phyloP scores from a whole-genome alignment of 2,113 vertebrate species.

The Marcusenius ussheri region DNA sequence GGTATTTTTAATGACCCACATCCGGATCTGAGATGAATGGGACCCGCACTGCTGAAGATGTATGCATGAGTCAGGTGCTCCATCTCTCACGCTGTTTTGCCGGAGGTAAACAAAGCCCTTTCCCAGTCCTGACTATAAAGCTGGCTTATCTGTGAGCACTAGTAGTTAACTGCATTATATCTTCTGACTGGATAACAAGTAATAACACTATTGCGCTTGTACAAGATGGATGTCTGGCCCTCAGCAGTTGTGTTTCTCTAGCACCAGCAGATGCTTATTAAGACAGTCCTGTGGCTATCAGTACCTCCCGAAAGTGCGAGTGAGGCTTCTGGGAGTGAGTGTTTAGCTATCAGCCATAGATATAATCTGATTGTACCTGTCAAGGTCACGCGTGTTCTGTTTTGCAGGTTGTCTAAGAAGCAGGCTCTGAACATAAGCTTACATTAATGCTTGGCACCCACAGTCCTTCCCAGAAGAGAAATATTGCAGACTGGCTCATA shows the following conservation, averaged over 20 bases:
- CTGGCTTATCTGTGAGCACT: not conserved
- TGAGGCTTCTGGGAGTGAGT: not conserved
- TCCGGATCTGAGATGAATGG: not conserved
- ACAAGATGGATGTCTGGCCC: not conserved
- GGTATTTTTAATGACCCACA: not conserved
- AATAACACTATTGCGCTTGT: not conserved
- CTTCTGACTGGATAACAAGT: slow-evolving; percentile 4
- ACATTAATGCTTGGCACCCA: not conserved
- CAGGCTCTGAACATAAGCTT: not conserved
- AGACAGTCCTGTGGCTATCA: not conserved
- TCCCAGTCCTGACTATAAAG: not conserved
- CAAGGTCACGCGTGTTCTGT: not conserved
- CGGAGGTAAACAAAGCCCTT: not conserved
- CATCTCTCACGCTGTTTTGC: not conserved
- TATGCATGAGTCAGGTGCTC: not conserved
- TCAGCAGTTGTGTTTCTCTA: not conserved
- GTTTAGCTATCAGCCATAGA: not conserved
- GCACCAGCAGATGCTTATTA: not conserved
- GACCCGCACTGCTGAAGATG: not conserved
- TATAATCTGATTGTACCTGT: not conserved
- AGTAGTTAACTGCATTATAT: slow-evolving; percentile 1
- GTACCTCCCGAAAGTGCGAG: not conserved
- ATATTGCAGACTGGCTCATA: not conserved
- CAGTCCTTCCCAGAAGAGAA: not conserved
- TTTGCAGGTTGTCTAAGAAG: not conserved